phyloP scores from a whole-genome alignment of 2,113 vertebrate species.

The Glareola pratincola region DNA sequence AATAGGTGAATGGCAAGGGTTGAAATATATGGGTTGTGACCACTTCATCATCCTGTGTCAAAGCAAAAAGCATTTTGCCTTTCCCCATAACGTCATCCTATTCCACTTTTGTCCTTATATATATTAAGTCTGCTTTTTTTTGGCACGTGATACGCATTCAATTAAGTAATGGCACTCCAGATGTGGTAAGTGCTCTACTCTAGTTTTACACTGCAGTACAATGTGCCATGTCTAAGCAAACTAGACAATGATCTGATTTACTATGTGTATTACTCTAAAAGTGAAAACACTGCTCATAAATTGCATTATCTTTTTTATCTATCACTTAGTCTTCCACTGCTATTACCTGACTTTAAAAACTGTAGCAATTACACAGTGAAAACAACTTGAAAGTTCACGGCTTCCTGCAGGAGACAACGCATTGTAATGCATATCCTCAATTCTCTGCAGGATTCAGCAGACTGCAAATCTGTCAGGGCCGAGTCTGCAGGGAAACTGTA shows the following conservation, averaged over 20 bases:
- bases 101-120: background rate
- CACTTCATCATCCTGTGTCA: background rate
- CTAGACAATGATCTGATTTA: constrained; percentile 32
- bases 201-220: background rate
- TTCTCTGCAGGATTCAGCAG: constrained; percentile 60
- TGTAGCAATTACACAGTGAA: constrained; percentile 9
- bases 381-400: constrained; percentile 27
- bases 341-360: constrained; percentile 31
- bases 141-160: background rate
- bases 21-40: background rate
- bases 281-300: background rate
- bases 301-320: background rate
- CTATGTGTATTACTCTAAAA: background rate
- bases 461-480: constrained; percentile 51
- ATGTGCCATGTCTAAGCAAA: background rate
- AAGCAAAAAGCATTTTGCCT: background rate
- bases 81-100: background rate
- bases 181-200: background rate
- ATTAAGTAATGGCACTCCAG: background rate
- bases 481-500: constrained; percentile 26
- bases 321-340: background rate
- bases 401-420: constrained; percentile 19
- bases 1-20: background rate
- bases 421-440: constrained; percentile 40
- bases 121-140: background rate